Conservation (phyloP, 2,113 vertebrate genomes). For the Podarcis muralis region DNA sequence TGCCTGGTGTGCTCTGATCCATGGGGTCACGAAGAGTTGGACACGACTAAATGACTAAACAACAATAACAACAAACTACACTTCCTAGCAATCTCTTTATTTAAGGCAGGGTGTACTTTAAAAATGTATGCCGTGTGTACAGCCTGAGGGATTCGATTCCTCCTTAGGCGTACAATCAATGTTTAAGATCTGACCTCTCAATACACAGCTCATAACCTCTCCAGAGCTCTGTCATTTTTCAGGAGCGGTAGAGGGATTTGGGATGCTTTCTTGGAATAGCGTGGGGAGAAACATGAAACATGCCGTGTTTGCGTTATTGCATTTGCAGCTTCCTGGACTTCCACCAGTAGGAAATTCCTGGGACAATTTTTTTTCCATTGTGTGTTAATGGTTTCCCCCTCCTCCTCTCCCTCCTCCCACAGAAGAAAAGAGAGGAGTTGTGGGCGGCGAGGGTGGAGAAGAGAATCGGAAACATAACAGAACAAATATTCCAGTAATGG, state of each 20-base stretch:
- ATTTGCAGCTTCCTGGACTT: constrained; percentile 58
- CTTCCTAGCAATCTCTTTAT: no score
- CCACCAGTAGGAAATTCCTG: constrained; percentile 80
- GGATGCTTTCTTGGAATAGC: constrained; percentile 34
- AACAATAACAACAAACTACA: no score
- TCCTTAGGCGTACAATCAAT: neutral
- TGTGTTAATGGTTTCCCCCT: constrained; percentile 43
- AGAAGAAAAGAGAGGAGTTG: neutral
- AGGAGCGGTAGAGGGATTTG: constrained; percentile 8
- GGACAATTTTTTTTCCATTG: constrained; percentile 69
- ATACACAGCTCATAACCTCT: neutral
- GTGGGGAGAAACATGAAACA: constrained; percentile 50
- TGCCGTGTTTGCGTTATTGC: constrained; percentile 58
- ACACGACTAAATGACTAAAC: no score
- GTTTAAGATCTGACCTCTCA: neutral
- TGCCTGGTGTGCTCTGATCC: no score
- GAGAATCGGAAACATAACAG: neutral
- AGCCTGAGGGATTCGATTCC: neutral
- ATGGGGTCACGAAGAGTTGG: no score
- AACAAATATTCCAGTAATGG: constrained; percentile 31
- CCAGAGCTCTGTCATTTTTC: constrained; percentile 16
- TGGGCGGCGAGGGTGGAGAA: neutral
- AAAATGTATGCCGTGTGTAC: no score
- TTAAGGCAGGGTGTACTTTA: no score
- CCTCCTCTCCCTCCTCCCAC: neutral